phyloP scores from a whole-genome alignment of 1,140 invertebrate genomes.

The Drosophila biarmipes region DNA sequence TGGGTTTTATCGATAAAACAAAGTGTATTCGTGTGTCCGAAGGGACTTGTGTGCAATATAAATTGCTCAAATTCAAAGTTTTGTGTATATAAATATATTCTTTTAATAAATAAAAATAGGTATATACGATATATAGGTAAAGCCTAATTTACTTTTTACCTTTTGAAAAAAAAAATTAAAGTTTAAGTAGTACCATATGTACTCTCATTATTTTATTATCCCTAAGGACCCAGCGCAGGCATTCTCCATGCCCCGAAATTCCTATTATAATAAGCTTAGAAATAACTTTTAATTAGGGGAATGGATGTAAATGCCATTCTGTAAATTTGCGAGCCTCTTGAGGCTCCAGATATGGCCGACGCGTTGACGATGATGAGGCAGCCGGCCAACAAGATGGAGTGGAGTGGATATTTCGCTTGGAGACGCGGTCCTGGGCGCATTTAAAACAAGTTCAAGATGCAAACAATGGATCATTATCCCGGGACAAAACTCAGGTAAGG shows the following conservation, averaged over 20 bases:
- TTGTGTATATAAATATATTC: too few relatives aligned
- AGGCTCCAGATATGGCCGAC: constrained; percentile 45
- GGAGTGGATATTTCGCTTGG: constrained; percentile 19
- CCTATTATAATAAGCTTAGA: constrained; percentile 59
- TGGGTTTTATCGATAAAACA: too few relatives aligned
- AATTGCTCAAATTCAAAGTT: too few relatives aligned
- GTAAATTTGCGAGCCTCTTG: constrained; percentile 31
- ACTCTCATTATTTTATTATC: too few relatives aligned
- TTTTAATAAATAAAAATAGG: too few relatives aligned
- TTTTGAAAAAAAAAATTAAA: too few relatives aligned
- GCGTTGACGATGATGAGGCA: constrained; percentile 61
- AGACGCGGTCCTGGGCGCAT: constrained; percentile 57
- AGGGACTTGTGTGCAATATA: too few relatives aligned
- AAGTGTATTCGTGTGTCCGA: too few relatives aligned
- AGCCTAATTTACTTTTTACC: too few relatives aligned
- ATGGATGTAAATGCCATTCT: constrained; percentile 45
- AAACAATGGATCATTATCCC: constrained; percentile 82
- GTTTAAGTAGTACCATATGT: too few relatives aligned
- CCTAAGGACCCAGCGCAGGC: too few relatives aligned
- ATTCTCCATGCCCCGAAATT: not conserved
- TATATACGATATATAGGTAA: too few relatives aligned
- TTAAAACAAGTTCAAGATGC: constrained; percentile 83
- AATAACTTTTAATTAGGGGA: constrained; percentile 58
- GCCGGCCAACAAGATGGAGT: constrained; percentile 62
- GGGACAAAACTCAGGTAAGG: constrained; percentile 47